Evolutionary conservation across 2,888 invertebrate species (phyloP), one percentile per base, ranked within the genome.

Genomic region (Zeuzera pyrina): DNA sequence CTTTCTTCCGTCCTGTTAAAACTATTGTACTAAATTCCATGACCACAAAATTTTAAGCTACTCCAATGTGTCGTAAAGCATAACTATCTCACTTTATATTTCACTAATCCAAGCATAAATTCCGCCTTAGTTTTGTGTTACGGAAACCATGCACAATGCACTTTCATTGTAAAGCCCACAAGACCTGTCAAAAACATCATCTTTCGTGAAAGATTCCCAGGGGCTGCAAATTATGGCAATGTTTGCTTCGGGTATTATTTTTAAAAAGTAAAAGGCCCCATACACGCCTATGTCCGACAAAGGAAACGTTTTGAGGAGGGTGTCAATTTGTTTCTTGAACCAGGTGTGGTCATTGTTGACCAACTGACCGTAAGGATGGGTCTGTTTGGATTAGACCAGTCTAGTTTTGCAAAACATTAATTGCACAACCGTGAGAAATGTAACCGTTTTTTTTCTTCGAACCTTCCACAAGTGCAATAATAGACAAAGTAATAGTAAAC

Each of bases 121-220:
- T 58, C 46, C 39, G 39, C 39, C 35, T 40, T 38, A 45, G 37
- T 41, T 51, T 52, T 50, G 43, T 51, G 35, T 41, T 48, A 52
- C n/a, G 47, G 54, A 54, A 67, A 69, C 68, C 63, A 52, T 63
- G 55, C 53, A 70, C 66, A 76, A 77, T 69, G 47, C 47, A 31
- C 35, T 47, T 52, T 39, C 52, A 50, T 53, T 60, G 54, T 60
- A 31, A 42, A 52, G 51, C 64, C 67, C 59, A 60, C 59, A 59
- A 52, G 53, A 68, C 58, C 58, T 72, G 79, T 79, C 81, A 78
- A 76, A 81, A 73, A 57, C 57, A 52, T 76, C 76, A 77, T 70
- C 57, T 43, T 40, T 35, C 35, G 44, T 45, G 42, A 46, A 34
- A 38, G 43, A 54, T 78, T 78, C 78, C 76, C 77, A 76, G 60